A percentile compares a stretch with the other conserved stretches of the same genome.
Conservation (phyloP, 2,888 invertebrate species). For the Loripinus fragilis region DNA sequence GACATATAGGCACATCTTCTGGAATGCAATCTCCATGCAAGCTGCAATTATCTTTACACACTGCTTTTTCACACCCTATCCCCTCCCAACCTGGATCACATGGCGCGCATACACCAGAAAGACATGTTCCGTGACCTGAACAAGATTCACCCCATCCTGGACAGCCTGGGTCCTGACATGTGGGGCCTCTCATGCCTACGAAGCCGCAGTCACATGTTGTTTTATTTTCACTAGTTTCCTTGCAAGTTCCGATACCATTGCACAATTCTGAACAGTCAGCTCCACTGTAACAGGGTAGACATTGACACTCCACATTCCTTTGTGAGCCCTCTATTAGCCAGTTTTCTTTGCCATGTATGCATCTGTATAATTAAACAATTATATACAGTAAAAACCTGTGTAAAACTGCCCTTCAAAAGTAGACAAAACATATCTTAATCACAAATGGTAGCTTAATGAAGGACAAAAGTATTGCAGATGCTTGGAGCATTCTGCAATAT, state of each 20-base stretch:
- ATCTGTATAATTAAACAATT: too few relatives aligned
- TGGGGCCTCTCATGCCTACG: conserved; percentile 66
- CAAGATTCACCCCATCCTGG: conserved; percentile 66
- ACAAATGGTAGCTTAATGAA: too few relatives aligned
- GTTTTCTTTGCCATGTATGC: conserved; percentile 62
- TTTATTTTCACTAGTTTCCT: conserved; percentile 55
- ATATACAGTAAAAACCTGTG: too few relatives aligned
- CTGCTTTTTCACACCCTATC: conserved; percentile 64
- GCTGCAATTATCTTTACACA: conserved; percentile 70
- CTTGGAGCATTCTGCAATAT: too few relatives aligned
- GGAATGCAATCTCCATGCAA: conserved; percentile 61
- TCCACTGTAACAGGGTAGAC: conserved; percentile 71
- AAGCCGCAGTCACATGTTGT: conserved; percentile 70
- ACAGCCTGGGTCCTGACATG: conserved; percentile 69
- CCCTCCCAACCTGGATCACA: conserved; percentile 71
- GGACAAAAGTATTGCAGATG: too few relatives aligned
- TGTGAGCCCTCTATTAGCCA: conserved; percentile 36
- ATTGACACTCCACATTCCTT: conserved; percentile 60
- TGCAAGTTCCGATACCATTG: conserved; percentile 55
- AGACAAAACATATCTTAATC: too few relatives aligned
- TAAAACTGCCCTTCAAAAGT: too few relatives aligned
- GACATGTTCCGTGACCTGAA: conserved; percentile 69
- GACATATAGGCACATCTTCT: conserved; percentile 44
- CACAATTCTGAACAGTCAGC: conserved; percentile 64
- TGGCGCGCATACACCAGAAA: conserved; percentile 35